Evolutionary conservation across 2,113 vertebrate genomes (phyloP).

Genomic region (Megaceryle maxima): DNA sequence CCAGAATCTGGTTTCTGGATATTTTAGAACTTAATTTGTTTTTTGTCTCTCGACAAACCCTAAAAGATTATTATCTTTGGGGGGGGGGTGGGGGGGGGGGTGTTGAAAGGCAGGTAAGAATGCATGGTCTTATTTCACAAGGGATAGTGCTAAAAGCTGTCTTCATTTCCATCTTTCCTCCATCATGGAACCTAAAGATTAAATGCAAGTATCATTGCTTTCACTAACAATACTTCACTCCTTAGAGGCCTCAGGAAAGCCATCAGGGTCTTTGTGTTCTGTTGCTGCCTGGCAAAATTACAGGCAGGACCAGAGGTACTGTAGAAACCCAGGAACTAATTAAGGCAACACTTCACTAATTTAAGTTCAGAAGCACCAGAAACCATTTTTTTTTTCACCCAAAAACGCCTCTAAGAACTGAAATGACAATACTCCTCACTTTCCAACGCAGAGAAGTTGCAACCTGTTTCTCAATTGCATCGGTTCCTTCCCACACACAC

Average conservation of each 20-base stretch:
- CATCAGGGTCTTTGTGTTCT: not conserved
- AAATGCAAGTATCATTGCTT: not conserved
- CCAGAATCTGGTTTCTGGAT: not conserved
- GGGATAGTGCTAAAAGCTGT: fast-evolving
- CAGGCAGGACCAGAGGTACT: not conserved
- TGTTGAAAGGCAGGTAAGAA: not conserved
- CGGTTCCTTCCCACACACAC: slow-evolving; percentile 29
- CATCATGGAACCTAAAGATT: not conserved
- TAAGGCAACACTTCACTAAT: not conserved
- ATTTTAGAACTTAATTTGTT: not conserved
- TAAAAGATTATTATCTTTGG: no score
- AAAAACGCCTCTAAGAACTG: not conserved
- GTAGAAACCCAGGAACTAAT: not conserved
- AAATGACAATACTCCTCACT: not conserved
- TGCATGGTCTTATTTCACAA: not conserved
- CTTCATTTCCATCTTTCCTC: not conserved
- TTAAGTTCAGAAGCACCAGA: not conserved
- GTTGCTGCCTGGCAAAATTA: not conserved
- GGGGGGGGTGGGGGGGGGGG: fast-evolving
- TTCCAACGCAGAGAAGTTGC: not conserved
- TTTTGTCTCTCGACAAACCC: not conserved
- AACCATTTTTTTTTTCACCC: not conserved
- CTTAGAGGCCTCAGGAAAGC: not conserved
- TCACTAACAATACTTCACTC: not conserved
- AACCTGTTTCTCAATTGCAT: not conserved